Base-by-base conservation (phyloP, 2,888 invertebrate genomes). In the Chouioia cunea region DNA sequence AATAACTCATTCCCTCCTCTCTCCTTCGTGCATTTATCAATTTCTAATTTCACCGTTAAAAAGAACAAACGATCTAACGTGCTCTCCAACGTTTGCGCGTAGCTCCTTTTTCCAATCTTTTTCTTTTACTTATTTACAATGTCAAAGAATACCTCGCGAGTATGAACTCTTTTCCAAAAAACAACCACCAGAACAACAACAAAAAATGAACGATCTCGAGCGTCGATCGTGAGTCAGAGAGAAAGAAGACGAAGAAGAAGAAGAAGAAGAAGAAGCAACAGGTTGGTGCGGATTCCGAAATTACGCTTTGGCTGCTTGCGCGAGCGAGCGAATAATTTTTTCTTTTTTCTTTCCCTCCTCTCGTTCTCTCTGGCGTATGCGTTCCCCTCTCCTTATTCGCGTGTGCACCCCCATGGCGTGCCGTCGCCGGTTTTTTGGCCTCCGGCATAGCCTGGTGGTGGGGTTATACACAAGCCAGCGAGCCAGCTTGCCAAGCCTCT, bases 351-450 rank as follows among this genome's bases (percentile, higher is more conserved):
- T 12, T 36, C n/a, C n/a, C n/a, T 43, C 36, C 16, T 43, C 59
- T 20, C 43, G 20, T 46, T 48, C 36, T 44, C 53, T 6, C 6
- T 6, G 1, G 36, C 12, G 6, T 36, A 12, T 76, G 20, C 4
- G 20, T 53, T 53, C 8, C 53, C 53, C 22, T 53, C 18, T 16
- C 8, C 22, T 20, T 18, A 53, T 15, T 15, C 8, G 18, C 22
- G 4, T 20, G 74, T 75, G 79, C 81, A 80, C 82, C 83, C 83
- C 82, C 79, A 80, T 80, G 82, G 80, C 77, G 81, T 78, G 77
- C 80, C 68, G 36, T 81, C 80, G 80, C 36, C 36, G 36, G 36
- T 36, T 36, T 36, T 36, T 36, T 36, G 36, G 36, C 36, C 14
- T 53, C 18, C 53, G 53, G 53, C 53, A 20, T 22, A 18, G 52